These are phyloP conservation scores for Oophaga sylvatica DNA, from an alignment of 2,797 vertebrate genomes.

Conservation along the genomic window DNA sequence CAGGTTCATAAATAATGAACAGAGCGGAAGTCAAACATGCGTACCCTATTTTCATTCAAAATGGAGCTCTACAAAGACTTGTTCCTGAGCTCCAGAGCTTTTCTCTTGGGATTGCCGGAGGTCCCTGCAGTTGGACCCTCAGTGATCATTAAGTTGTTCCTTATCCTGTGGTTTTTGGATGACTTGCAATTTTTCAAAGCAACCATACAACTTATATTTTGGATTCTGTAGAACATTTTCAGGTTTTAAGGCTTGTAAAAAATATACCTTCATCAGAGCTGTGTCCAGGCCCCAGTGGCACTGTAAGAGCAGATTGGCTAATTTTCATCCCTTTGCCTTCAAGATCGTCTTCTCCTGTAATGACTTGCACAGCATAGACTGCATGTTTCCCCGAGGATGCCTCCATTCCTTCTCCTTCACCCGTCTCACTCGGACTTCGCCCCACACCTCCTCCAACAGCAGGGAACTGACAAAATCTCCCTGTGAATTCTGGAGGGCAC, in stretches of 20 bases:
- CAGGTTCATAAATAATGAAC: no score
- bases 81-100: no score
- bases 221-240: background rate
- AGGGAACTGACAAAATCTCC: constrained; percentile 87
- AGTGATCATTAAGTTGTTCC: no score
- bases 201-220: background rate
- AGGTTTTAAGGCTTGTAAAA: background rate
- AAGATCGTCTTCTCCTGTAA: constrained; percentile 68
- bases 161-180: no score
- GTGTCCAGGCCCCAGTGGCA: constrained; percentile 81
- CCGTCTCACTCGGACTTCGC: constrained; percentile 62
- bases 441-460: constrained; percentile 67
- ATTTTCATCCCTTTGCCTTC: constrained; percentile 76
- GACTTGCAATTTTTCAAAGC: no score
- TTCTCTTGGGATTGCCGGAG: no score
- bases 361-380: constrained; percentile 80
- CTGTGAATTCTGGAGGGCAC: constrained; percentile 87
- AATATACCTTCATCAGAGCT: constrained; percentile 87
- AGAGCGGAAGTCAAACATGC: no score
- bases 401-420: constrained; percentile 59
- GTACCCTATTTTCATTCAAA: no score
- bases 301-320: constrained; percentile 81
- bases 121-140: no score
- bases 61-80: no score
- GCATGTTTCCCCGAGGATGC: constrained; percentile 82